A percentile compares a stretch with the other conserved stretches of the same genome.
These are phyloP conservation scores for Euplexia lucipara DNA, from an alignment of 2,888 invertebrate species.

Conservation along the genomic window DNA sequence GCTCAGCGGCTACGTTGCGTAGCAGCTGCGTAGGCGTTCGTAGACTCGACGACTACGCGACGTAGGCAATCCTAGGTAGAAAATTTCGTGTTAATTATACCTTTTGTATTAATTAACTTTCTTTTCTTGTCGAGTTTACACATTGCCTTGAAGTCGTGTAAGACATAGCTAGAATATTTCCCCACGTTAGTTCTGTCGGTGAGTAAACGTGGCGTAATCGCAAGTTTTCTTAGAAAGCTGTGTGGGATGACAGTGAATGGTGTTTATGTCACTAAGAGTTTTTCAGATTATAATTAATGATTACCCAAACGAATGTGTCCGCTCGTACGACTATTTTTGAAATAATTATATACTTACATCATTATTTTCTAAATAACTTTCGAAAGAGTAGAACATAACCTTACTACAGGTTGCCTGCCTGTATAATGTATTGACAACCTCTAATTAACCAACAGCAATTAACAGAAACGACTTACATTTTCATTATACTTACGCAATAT, in stretches of 20 bases:
- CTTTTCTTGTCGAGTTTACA: background rate
- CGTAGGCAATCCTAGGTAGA: background rate
- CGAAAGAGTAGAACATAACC: no score
- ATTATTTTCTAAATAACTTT: background rate
- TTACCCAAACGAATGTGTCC: background rate
- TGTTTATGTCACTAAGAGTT: background rate
- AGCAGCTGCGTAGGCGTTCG: background rate
- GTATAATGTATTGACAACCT: background rate
- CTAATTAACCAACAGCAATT: background rate
- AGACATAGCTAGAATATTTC: background rate
- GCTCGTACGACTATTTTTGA: background rate
- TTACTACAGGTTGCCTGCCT: background rate
- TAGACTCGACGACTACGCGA: background rate
- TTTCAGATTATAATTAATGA: background rate
- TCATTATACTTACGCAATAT: constrained; percentile 23
- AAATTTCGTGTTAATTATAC: no score
- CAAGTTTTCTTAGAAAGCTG: background rate
- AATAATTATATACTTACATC: background rate
- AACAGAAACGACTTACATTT: constrained; percentile 10
- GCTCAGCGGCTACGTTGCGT: background rate
- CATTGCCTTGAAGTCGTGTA: background rate
- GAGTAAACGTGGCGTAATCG: background rate
- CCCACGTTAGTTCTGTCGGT: no score
- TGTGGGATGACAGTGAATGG: constrained; percentile 26
- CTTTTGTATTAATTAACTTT: no score